These are phyloP conservation scores for Drosophila niveifrons DNA, from an alignment of 2,888 invertebrate species.

Conservation along the genomic window DNA sequence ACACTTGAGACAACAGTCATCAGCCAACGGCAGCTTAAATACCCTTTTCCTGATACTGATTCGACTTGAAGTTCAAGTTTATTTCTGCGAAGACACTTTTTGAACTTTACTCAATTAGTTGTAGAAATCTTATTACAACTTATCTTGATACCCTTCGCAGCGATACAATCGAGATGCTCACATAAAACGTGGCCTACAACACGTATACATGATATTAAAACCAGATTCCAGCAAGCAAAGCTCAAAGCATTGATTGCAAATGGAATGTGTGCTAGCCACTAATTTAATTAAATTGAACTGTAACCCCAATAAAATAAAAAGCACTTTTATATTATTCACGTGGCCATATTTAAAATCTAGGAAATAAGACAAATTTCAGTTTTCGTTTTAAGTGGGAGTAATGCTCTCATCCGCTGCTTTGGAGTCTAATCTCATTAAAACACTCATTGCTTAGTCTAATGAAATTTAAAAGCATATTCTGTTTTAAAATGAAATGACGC, in stretches of 20 bases:
- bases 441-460: no score
- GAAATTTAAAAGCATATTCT: no score
- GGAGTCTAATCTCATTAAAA: background rate
- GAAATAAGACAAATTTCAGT: background rate
- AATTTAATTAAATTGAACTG: background rate
- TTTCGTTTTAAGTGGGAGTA: background rate
- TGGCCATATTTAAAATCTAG: background rate
- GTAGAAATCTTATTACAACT: background rate
- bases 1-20: background rate
- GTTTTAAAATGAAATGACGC: background rate
- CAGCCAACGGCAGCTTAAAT: background rate
- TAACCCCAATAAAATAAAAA: background rate
- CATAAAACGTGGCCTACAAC: constrained; percentile 27
- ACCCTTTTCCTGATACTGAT: background rate
- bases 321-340: background rate
- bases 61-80: constrained; percentile 4
- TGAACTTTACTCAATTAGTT: background rate
- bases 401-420: background rate
- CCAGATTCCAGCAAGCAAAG: background rate
- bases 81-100: background rate
- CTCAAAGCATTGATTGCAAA: constrained; percentile 3
- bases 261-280: background rate
- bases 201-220: constrained; percentile 17
- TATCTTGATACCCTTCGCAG: constrained; percentile 24
- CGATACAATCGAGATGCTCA: constrained; percentile 27